A percentile compares a stretch with the other conserved stretches of the same genome.
Evolutionary conservation across 2,113 vertebrate genomes (phyloP).

Genomic region (Phasianus colchicus): DNA sequence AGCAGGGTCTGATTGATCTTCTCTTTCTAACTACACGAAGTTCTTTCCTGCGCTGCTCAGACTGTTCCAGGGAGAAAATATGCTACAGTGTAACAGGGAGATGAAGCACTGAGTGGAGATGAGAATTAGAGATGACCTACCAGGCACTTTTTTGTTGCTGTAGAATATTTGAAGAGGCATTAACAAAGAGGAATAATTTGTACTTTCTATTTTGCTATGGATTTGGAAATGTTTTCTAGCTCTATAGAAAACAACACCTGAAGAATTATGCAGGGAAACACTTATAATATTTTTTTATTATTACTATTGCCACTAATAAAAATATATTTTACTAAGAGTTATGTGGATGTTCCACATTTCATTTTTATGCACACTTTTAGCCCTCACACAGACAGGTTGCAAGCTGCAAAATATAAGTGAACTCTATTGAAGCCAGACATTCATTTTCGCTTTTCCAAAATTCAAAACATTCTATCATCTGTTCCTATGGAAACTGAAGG

Average conservation of each 20-base stretch:
- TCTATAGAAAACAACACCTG: background rate
- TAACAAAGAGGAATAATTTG: background rate
- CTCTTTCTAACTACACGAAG: background rate
- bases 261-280: background rate
- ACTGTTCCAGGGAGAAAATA: background rate
- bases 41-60: background rate
- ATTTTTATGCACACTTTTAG: background rate
- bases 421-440: conserved; percentile 45
- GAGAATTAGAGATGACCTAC: background rate
- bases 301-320: background rate
- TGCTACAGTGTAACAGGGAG: background rate
- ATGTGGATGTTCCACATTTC: background rate
- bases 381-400: background rate
- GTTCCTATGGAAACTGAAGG: conserved; percentile 80
- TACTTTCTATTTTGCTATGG: background rate
- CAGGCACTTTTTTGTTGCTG: background rate
- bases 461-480: conserved; percentile 72
- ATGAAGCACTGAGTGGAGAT: background rate
- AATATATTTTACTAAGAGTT: background rate
- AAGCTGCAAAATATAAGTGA: conserved; percentile 50
- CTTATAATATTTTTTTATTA: background rate
- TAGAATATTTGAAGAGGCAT: background rate
- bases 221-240: background rate
- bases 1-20: background rate
- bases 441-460: conserved; percentile 63